Conservation (phyloP, 1,140 invertebrate genomes). For the Vanessa atalanta region DNA sequence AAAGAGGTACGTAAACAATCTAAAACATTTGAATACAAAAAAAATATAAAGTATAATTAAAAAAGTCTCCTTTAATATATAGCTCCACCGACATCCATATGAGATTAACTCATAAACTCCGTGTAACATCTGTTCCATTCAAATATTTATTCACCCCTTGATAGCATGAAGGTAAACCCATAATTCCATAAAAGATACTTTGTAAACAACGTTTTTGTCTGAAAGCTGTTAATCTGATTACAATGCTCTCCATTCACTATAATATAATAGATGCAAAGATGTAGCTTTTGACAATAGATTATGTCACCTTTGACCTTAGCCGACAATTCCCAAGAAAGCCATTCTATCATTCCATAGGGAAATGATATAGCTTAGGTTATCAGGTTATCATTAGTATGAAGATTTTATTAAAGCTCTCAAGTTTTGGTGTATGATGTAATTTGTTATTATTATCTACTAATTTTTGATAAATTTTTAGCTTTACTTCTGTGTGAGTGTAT, state of each 20-base stretch:
- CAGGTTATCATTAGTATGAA: background rate
- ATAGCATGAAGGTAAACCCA: slow-evolving; percentile 15
- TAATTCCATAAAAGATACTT: slow-evolving; percentile 27
- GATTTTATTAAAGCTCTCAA: background rate
- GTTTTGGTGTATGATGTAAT: no score
- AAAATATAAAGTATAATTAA: background rate
- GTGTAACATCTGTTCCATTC: slow-evolving; percentile 13
- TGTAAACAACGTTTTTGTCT: slow-evolving; percentile 38
- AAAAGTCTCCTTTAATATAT: background rate
- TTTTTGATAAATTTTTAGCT: no score
- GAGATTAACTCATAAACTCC: slow-evolving; percentile 7
- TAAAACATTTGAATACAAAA: no score
- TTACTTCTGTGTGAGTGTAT: no score
- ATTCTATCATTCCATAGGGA: no score
- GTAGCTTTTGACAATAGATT: slow-evolving; percentile 4
- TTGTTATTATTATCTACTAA: no score
- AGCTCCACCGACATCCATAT: background rate
- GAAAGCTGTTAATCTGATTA: slow-evolving; percentile 46
- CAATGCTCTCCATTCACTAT: slow-evolving; percentile 28
- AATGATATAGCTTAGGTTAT: background rate
- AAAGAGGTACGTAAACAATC: background rate
- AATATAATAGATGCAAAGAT: slow-evolving; percentile 9
- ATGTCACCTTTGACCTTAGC: no score
- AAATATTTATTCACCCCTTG: slow-evolving; percentile 30
- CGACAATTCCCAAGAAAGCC: no score